These are phyloP conservation scores for Oligia strigilis DNA, from an alignment of 2,888 invertebrate species.

Conservation along the genomic window DNA sequence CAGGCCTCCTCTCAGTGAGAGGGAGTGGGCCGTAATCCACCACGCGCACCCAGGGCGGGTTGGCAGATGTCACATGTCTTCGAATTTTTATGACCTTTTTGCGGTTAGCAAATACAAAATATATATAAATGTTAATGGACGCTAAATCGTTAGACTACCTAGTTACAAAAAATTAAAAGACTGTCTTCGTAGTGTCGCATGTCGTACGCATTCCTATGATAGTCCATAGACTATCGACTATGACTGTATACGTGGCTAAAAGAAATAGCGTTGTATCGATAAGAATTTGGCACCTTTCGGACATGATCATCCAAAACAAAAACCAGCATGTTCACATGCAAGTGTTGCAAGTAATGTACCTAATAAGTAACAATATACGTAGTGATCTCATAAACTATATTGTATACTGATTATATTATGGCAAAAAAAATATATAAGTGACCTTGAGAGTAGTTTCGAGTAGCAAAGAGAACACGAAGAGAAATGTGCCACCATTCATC, in stretches of 20 bases:
- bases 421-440: slow-evolving; percentile 12
- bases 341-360: slow-evolving; percentile 13
- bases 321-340: slow-evolving; percentile 28
- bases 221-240: neutral
- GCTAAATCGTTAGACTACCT: slow-evolving; percentile 22
- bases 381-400: slow-evolving; percentile 12
- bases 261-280: slow-evolving; percentile 9
- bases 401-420: slow-evolving; percentile 12
- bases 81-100: slow-evolving; percentile 44
- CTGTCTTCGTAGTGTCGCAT: slow-evolving; percentile 6
- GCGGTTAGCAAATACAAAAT: slow-evolving; percentile 53
- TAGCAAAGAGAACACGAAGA: slow-evolving; percentile 21
- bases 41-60: too few relatives aligned
- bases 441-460: slow-evolving; percentile 12
- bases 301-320: slow-evolving; percentile 29
- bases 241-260: slow-evolving; percentile 1
- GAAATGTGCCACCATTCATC: slow-evolving; percentile 35
- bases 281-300: slow-evolving; percentile 37
- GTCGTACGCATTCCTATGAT: slow-evolving; percentile 1
- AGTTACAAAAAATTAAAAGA: slow-evolving; percentile 17
- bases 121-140: slow-evolving; percentile 41
- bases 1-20: too few relatives aligned
- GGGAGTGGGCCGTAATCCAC: too few relatives aligned
- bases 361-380: neutral
- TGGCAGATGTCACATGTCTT: too few relatives aligned